A percentile compares a stretch with the other conserved stretches of the same genome.
Evolutionary conservation across 2,888 invertebrate species (phyloP).

Genomic region (Cabera pusaria): DNA sequence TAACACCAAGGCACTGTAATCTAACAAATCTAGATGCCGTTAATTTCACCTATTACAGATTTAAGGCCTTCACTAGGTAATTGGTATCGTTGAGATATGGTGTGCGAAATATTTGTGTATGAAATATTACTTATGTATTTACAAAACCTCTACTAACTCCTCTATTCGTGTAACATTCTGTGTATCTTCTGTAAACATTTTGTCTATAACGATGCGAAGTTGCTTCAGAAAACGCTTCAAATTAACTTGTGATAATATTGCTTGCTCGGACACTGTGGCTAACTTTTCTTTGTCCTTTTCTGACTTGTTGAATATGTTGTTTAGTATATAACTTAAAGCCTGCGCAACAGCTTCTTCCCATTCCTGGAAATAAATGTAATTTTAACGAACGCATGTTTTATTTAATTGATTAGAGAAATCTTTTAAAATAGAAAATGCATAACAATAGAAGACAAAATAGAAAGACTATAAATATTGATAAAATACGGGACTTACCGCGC

Average conservation of each 20-base stretch:
- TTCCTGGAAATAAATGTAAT: conserved; percentile 75
- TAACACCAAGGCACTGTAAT: no score
- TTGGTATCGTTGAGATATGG: no score
- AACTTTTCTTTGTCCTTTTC: conserved; percentile 85
- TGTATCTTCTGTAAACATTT: conserved; percentile 49
- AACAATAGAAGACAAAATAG: no score
- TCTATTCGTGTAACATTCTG: conserved; percentile 57
- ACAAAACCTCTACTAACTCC: conserved; percentile 72
- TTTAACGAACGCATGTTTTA: conserved; percentile 6
- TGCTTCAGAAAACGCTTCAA: conserved; percentile 73
- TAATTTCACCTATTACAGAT: no score
- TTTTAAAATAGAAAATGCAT: no score
- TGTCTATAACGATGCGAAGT: conserved; percentile 62
- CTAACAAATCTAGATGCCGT: no score
- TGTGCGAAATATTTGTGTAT: no score
- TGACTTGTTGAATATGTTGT: conserved; percentile 85
- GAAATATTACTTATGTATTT: conserved; percentile 34
- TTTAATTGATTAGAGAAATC: conserved; percentile 1
- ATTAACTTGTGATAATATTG: conserved; percentile 65
- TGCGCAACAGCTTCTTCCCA: conserved; percentile 92
- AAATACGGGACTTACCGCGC: no score
- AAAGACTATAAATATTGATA: no score
- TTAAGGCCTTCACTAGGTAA: no score
- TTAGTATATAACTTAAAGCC: conserved; percentile 85
- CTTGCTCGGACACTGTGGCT: conserved; percentile 76